Conservation (phyloP, 2,888 invertebrate species). For the Penaeus monodon region DNA sequence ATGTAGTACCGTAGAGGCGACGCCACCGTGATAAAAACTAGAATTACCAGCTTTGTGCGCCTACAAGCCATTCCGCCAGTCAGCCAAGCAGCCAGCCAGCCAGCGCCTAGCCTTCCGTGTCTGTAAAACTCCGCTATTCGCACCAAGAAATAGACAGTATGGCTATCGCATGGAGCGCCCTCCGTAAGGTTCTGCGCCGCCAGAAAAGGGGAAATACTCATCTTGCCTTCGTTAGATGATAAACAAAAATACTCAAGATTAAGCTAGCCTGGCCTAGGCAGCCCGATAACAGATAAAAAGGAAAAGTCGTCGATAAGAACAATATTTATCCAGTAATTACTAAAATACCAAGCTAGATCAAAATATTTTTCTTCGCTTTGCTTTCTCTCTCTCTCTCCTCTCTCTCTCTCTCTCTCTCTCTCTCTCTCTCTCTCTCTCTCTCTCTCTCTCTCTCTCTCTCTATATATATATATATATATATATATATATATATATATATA, state of each 20-base stretch:
- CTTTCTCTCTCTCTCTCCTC: too few relatives aligned
- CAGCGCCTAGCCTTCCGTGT: constrained; percentile 59
- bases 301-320: too few relatives aligned
- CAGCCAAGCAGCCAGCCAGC: constrained; percentile 45
- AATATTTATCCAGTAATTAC: too few relatives aligned
- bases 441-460: not conserved
- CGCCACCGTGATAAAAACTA: constrained; percentile 60
- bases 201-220: not conserved
- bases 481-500: too few relatives aligned
- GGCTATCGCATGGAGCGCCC: constrained; percentile 26
- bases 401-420: too few relatives aligned
- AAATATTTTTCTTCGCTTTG: too few relatives aligned
- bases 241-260: too few relatives aligned
- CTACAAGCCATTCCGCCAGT: constrained; percentile 50
- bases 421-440: too few relatives aligned
- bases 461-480: not conserved
- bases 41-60: constrained; percentile 57
- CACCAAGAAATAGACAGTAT: constrained; percentile 34
- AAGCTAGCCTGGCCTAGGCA: too few relatives aligned
- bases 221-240: too few relatives aligned
- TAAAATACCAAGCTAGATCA: too few relatives aligned
- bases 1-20: constrained; percentile 59
- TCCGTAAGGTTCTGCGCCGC: constrained; percentile 1
- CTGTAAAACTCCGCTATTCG: constrained; percentile 55
- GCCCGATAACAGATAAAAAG: too few relatives aligned